Evolutionary conservation across 2,888 invertebrate species (phyloP), one percentile per base, ranked within the genome.

Genomic region (Campoplex capitator): DNA sequence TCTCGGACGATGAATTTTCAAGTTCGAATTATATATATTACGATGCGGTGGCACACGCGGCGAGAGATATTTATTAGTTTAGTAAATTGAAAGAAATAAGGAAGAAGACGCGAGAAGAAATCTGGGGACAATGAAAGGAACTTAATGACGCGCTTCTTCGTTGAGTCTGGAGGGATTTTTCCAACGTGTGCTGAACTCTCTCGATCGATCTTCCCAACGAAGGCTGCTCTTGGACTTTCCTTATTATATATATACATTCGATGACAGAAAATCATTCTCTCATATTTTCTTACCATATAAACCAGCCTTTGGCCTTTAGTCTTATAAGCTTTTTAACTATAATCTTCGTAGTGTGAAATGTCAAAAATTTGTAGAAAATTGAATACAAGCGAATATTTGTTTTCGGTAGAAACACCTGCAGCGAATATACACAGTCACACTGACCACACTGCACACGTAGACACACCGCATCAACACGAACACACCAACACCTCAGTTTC

Each of bases 401-500:
- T 75, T 45, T 45, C 16, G 32, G 23, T 38, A 42, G 23, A 62
- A 62, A 32, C 48, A 65, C 48, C 76, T 65, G 65, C 76, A 51
- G 48, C 42, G 13, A n/a, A 48, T 65, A 65, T 62, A 76, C 32
- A 76, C 65, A 65, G 48, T 65, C 65, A 48, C 76, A 65, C 76
- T 48, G 4, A 32, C 51, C 76, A 65, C 76, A 76, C 48, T 62
- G 28, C 62, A 62, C 45, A 45, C 45, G 58, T 32, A 45, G 45
- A n/a, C 75, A 62, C 75, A 62, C 62, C 32, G 23, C 23, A 45
- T 45, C 18, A 77, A 18, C 16, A 58, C 74, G 51, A 67, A 75
- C 80, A 81, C 77, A 79, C 75, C 75, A 70, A 71, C 79, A 75
- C 75, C 79, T 74, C 76, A 13, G 82, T 68, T 70, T 75, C 67